A percentile compares a stretch with the other conserved stretches of the same genome.
phyloP scores from a whole-genome alignment of 2,888 invertebrate genomes.

The Ariolimax columbianus region DNA sequence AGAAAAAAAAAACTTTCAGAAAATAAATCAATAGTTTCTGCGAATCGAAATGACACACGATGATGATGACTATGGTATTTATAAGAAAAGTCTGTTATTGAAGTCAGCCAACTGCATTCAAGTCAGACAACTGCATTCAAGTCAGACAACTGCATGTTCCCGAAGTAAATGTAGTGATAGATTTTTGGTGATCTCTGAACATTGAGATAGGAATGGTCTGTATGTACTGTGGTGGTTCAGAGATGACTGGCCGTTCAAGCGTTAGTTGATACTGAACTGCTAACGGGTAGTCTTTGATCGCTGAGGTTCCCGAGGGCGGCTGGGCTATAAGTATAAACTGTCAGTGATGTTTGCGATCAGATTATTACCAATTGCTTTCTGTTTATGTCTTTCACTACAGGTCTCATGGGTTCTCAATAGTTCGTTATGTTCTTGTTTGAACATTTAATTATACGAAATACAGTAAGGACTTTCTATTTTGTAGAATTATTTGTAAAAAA shows the following conservation, averaged over 20 bases:
- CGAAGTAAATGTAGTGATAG: not conserved
- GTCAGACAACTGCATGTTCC: not conserved
- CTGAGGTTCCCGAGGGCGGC: not conserved
- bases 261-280: not conserved
- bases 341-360: constrained; percentile 1
- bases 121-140: no score
- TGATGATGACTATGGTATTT: no score
- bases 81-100: no score
- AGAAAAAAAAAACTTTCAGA: no score
- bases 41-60: no score
- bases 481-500: not conserved
- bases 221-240: constrained; percentile 1
- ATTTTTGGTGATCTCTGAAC: not conserved
- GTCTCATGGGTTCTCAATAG: not conserved
- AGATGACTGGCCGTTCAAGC: constrained; percentile 8
- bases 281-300: not conserved
- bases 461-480: not conserved
- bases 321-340: not conserved
- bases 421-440: not conserved
- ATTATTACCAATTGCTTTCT: constrained; percentile 14
- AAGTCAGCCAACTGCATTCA: no score
- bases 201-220: not conserved
- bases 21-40: no score
- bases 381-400: not conserved
- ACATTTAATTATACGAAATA: not conserved